A percentile compares a stretch with the other conserved stretches of the same genome.
phyloP scores from a whole-genome alignment of 2,113 vertebrate genomes.

The Actinemys pallida region DNA sequence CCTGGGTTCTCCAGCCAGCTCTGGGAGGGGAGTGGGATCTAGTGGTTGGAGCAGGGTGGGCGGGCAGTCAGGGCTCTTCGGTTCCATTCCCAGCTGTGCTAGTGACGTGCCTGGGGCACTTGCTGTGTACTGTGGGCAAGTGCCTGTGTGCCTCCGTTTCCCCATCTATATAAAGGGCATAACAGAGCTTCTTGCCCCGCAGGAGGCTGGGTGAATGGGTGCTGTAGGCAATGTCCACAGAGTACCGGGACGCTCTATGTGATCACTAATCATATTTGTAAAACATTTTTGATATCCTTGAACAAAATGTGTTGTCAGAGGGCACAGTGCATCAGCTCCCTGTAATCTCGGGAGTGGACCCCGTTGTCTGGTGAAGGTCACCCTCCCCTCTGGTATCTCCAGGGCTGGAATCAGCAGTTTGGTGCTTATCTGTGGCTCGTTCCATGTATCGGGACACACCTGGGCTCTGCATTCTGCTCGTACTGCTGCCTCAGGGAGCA shows the following conservation, averaged over 20 bases:
- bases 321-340: background rate
- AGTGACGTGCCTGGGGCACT: background rate
- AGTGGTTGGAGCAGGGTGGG: background rate
- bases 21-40: background rate
- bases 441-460: background rate
- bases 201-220: background rate
- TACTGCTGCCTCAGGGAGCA: background rate
- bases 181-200: background rate
- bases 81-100: background rate
- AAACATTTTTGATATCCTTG: background rate
- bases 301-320: background rate
- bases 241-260: background rate
- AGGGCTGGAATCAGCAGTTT: background rate
- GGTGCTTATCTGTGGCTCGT: background rate
- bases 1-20: background rate
- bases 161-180: background rate
- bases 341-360: background rate
- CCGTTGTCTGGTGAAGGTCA: background rate
- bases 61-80: background rate
- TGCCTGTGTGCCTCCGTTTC: background rate
- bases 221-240: background rate
- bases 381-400: background rate
- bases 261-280: background rate
- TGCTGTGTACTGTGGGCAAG: background rate
- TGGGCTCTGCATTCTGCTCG: background rate